Conservation (phyloP, 2,888 invertebrate genomes). For the Dolomedes plantarius region DNA sequence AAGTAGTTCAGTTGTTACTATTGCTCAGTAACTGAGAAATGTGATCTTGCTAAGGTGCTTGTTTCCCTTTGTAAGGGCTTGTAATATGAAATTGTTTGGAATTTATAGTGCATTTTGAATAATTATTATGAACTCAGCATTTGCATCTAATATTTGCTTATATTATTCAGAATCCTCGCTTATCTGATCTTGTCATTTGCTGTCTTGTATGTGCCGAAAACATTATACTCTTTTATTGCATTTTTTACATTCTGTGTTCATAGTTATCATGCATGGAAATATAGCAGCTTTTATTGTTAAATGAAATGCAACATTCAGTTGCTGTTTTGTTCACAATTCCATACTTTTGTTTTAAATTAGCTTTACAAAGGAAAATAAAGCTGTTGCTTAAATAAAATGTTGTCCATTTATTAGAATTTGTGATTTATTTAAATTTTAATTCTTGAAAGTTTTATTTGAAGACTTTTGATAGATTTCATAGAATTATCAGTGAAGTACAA, state of each 20-base stretch:
- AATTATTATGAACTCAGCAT: conserved; percentile 50
- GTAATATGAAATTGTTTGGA: conserved; percentile 61
- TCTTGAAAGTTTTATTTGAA: no score
- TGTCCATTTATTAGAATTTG: no score
- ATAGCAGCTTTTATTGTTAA: conserved; percentile 70
- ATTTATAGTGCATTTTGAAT: conserved; percentile 58
- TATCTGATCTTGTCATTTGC: conserved; percentile 65
- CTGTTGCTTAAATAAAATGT: conserved; percentile 51
- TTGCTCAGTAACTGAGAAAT: conserved; percentile 62
- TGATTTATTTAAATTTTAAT: no score
- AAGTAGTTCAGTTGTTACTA: conserved; percentile 47
- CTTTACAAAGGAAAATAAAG: conserved; percentile 72
- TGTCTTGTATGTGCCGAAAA: conserved; percentile 61
- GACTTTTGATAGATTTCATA: no score
- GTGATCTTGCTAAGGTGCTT: conserved; percentile 66
- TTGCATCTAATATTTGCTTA: conserved; percentile 64
- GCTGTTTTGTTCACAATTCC: conserved; percentile 65
- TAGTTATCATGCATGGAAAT: conserved; percentile 67
- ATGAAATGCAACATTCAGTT: conserved; percentile 58
- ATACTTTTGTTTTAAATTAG: conserved; percentile 68
- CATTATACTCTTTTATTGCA: conserved; percentile 64
- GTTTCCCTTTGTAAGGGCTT: conserved; percentile 64
- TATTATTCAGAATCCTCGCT: conserved; percentile 64
- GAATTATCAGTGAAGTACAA: no score
- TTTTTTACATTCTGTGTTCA: conserved; percentile 69